phyloP scores from a whole-genome alignment of 2,797 vertebrate genomes.

The Sarcophilus harrisii region DNA sequence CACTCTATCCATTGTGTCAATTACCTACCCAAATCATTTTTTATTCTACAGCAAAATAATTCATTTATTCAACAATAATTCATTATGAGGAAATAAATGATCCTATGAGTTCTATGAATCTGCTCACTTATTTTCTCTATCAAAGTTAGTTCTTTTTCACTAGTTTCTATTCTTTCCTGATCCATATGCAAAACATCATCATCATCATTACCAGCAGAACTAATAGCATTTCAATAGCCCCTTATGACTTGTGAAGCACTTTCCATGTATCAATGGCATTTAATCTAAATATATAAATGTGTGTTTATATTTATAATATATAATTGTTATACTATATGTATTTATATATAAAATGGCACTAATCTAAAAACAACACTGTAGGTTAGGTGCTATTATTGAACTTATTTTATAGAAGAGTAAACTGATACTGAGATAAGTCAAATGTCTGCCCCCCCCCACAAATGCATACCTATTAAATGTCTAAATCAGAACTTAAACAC shows the following conservation, averaged over 20 bases:
- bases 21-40: not conserved
- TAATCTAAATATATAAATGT: not conserved
- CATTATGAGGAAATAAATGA: not conserved
- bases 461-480: not conserved
- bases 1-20: not conserved
- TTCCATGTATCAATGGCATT: not conserved
- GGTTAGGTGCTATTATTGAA: not conserved
- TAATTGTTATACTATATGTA: too few species aligned
- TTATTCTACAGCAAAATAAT: not conserved
- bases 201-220: accelerated
- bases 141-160: not conserved
- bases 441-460: not conserved
- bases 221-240: not conserved
- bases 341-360: too few species aligned
- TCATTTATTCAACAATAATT: not conserved
- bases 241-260: not conserved
- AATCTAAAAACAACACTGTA: not conserved
- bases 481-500: not conserved
- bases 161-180: not conserved
- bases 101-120: not conserved
- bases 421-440: not conserved
- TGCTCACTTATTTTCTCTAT: not conserved
- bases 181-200: not conserved
- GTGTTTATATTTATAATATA: too few species aligned
- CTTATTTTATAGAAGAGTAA: not conserved